phyloP scores from a whole-genome alignment of 2,888 invertebrate genomes.

The Sinhomidia bicolor region DNA sequence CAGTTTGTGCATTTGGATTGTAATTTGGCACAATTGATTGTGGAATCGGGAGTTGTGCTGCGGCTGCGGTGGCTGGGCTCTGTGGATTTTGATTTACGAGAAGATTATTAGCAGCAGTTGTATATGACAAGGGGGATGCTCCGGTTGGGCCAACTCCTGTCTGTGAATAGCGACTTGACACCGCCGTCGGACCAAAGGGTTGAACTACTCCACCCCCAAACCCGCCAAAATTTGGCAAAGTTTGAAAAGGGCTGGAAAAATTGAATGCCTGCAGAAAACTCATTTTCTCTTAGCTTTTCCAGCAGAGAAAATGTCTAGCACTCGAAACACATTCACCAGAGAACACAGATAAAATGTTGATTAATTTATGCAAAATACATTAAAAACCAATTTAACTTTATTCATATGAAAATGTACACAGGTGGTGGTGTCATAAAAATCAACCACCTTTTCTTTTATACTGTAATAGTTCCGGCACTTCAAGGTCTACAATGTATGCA shows the following conservation, averaged over 20 bases:
- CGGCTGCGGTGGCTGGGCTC: conserved; percentile 55
- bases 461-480: conserved; percentile 68
- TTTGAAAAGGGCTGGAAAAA: conserved; percentile 72
- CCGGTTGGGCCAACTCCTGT: background rate
- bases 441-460: conserved; percentile 6
- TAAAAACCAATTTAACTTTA: conserved; percentile 29
- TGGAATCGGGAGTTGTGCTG: conserved; percentile 71
- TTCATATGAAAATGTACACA: background rate
- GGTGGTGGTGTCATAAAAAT: conserved; percentile 13
- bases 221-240: conserved; percentile 66
- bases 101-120: conserved; percentile 55
- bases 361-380: background rate
- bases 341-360: background rate
- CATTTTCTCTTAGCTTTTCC: conserved; percentile 71
- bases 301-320: conserved; percentile 51
- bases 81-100: conserved; percentile 56
- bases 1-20: conserved; percentile 70
- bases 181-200: background rate
- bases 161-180: conserved; percentile 46
- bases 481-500: conserved; percentile 50
- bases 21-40: conserved; percentile 76
- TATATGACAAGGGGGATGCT: conserved; percentile 16
- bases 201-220: conserved; percentile 48
- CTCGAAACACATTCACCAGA: conserved; percentile 44
- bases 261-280: conserved; percentile 79